Evolutionary conservation across 2,888 invertebrate species (phyloP).

Genomic region (Apodemia duryi): DNA sequence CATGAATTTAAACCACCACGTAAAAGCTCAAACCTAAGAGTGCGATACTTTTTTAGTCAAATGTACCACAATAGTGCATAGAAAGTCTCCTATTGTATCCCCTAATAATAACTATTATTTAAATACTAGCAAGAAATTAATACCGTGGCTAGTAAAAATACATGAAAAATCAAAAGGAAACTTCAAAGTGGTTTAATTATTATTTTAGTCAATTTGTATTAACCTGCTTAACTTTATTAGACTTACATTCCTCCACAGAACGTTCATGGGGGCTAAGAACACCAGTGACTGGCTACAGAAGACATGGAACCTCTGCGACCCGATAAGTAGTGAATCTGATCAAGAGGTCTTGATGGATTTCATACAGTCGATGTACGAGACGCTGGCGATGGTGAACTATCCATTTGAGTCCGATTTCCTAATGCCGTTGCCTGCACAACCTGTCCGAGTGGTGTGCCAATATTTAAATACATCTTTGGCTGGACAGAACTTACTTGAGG

Average conservation of each 20-base stretch:
- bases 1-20: no score
- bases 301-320: conserved; percentile 87
- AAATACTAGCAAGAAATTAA: no score
- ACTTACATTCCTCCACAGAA: conserved; percentile 46
- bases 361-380: conserved; percentile 85
- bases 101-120: no score
- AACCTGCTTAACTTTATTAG: no score
- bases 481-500: conserved; percentile 75
- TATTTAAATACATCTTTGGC: conserved; percentile 65
- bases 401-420: conserved; percentile 93
- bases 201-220: no score
- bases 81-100: no score
- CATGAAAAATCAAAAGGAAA: no score
- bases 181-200: no score
- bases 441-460: conserved; percentile 83
- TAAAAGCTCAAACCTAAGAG: no score
- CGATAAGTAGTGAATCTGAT: conserved; percentile 75
- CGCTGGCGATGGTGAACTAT: conserved; percentile 97
- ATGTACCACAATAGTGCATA: no score
- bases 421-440: conserved; percentile 89
- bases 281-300: conserved; percentile 85
- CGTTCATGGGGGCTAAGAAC: conserved; percentile 74
- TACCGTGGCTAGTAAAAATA: no score
- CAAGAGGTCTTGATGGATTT: conserved; percentile 81
- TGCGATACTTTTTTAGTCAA: no score